phyloP scores from a whole-genome alignment of 2,113 vertebrate genomes.

The Eubucco bourcierii region DNA sequence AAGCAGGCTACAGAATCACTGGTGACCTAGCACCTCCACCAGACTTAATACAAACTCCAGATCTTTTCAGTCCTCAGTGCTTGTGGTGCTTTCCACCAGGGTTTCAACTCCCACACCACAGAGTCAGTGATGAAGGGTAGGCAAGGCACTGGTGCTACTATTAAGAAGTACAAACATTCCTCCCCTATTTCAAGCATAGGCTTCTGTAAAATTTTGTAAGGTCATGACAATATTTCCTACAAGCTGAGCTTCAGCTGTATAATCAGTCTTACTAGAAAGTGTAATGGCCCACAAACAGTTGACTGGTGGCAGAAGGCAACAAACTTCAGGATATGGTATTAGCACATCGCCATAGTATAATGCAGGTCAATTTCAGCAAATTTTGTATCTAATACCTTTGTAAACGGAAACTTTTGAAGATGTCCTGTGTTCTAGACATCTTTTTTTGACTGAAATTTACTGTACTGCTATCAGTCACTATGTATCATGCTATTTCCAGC shows the following conservation, averaged over 20 bases:
- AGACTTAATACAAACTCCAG: background rate
- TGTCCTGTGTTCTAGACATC: background rate
- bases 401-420: background rate
- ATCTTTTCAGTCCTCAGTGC: background rate
- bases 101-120: background rate
- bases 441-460: background rate
- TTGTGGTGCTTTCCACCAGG: background rate
- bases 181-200: background rate
- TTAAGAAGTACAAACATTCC: background rate
- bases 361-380: background rate
- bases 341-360: background rate
- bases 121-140: background rate
- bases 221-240: background rate
- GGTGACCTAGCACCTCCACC: background rate
- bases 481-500: background rate
- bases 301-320: background rate
- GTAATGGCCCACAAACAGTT: background rate
- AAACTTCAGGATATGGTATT: background rate
- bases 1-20: background rate
- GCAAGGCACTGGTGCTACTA: background rate
- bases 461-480: background rate
- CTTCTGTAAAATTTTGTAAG: background rate
- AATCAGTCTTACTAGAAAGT: background rate
- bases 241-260: background rate
- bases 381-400: background rate